phyloP scores from a whole-genome alignment of 2,888 invertebrate genomes.

The Rhorus exstirpatorius region DNA sequence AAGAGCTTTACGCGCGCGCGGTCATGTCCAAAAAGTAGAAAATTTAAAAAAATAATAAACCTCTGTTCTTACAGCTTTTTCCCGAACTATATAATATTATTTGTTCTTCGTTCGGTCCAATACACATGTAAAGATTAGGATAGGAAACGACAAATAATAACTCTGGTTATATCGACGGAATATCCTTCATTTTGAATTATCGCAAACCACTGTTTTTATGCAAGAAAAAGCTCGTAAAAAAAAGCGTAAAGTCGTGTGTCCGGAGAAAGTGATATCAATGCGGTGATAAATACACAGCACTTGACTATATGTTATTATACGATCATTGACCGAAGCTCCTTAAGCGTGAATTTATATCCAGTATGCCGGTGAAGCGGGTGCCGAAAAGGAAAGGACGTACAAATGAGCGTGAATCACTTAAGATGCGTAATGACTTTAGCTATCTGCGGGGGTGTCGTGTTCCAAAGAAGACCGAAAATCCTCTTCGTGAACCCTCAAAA shows the following conservation, averaged over 20 bases:
- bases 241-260: neutral
- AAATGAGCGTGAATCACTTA: constrained; percentile 28
- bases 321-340: neutral
- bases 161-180: too few relatives aligned
- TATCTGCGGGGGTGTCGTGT: constrained; percentile 40
- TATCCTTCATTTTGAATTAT: too few relatives aligned
- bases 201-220: too few relatives aligned
- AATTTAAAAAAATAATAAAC: too few relatives aligned
- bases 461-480: constrained; percentile 60
- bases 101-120: too few relatives aligned
- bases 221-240: neutral
- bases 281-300: neutral
- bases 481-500: constrained; percentile 8
- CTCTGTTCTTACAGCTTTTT: too few relatives aligned
- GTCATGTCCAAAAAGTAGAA: too few relatives aligned
- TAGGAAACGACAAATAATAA: too few relatives aligned
- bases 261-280: neutral
- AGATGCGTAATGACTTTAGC: constrained; percentile 30
- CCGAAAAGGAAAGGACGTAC: constrained; percentile 23
- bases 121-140: too few relatives aligned
- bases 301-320: neutral
- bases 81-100: too few relatives aligned
- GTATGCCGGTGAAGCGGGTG: neutral
- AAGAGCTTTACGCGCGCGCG: too few relatives aligned
- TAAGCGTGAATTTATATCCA: constrained; percentile 20